Conservation (phyloP, 2,797 vertebrate genomes). For the Ptychadena robeensis region DNA sequence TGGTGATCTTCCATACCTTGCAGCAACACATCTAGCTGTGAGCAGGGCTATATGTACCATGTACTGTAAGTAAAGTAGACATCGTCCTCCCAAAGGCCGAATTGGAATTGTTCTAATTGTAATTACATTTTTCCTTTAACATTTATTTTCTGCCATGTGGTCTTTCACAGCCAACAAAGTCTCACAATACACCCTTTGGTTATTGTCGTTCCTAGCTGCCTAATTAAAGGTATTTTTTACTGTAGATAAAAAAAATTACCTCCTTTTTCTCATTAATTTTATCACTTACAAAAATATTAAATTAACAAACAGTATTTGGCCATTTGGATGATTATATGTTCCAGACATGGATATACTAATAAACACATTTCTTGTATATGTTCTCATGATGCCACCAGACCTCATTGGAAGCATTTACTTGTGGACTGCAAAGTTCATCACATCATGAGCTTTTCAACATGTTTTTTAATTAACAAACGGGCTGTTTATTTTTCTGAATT, state of each 20-base stretch:
- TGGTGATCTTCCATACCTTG: conserved; percentile 1
- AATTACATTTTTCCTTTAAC: neutral
- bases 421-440: neutral
- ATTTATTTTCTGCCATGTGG: conserved; percentile 10
- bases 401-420: no score
- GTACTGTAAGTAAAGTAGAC: conserved; percentile 11
- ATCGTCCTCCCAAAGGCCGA: neutral
- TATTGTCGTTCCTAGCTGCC: neutral
- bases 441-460: neutral
- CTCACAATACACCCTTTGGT: neutral
- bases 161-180: neutral
- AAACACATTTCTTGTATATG: no score
- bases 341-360: neutral
- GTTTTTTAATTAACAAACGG: no score
- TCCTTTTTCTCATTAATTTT: neutral
- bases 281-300: neutral
- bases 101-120: neutral
- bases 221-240: neutral
- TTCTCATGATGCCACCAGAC: no score
- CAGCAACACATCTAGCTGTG: neutral
- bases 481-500: no score
- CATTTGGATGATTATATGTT: neutral
- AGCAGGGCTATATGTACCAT: conserved; percentile 7
- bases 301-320: no score
- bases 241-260: neutral